Percentiles rank a stretch among this genome's conserved stretches.
Evolutionary conservation across 2,113 vertebrate species (phyloP).

Genomic region (Chaetorhynchus papuensis): DNA sequence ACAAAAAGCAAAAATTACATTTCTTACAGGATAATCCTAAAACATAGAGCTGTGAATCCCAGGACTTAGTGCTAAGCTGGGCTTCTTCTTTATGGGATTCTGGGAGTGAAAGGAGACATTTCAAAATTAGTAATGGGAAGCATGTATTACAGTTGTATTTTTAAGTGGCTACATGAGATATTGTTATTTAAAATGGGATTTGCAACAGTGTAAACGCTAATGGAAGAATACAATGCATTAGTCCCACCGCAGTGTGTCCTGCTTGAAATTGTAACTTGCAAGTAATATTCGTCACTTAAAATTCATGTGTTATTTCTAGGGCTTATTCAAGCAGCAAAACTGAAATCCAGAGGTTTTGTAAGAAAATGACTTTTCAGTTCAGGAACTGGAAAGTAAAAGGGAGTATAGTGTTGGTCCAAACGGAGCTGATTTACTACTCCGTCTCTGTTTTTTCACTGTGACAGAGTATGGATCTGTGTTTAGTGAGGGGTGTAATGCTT

Average conservation of each 20-base stretch:
- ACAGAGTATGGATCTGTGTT: background rate
- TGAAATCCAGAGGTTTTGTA: background rate
- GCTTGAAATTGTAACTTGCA: background rate
- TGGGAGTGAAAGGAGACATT: background rate
- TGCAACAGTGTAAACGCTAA: background rate
- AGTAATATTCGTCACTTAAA: background rate
- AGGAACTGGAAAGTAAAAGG: background rate
- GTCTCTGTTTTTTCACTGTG: background rate
- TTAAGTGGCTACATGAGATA: background rate
- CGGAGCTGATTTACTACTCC: background rate
- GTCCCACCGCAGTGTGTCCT: fast-evolving
- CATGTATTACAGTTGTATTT: background rate
- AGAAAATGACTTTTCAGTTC: background rate
- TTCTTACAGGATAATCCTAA: background rate
- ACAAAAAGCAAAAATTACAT: background rate
- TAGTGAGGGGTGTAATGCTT: background rate
- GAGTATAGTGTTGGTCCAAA: background rate
- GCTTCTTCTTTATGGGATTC: background rate
- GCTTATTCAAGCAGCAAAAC: background rate
- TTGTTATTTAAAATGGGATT: background rate
- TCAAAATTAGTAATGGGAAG: background rate
- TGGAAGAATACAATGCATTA: background rate
- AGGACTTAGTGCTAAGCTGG: background rate
- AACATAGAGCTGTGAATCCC: background rate
- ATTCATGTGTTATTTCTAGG: background rate